A percentile compares a stretch with the other conserved stretches of the same genome.
These are phyloP conservation scores for Eretmochelys imbricata DNA, from an alignment of 2,113 vertebrate species.

Conservation along the genomic window DNA sequence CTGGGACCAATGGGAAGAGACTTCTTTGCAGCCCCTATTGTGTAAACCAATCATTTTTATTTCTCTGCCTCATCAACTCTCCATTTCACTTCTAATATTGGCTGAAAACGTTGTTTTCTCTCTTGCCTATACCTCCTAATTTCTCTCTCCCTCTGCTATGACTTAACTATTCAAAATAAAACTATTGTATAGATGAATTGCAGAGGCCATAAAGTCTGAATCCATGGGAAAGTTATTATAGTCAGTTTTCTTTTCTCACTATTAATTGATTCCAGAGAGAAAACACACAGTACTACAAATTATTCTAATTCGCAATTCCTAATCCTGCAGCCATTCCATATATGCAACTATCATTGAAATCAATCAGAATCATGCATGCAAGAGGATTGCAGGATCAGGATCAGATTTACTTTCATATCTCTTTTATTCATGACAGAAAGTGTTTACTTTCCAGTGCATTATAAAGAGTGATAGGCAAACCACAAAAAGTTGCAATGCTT, in stretches of 20 bases:
- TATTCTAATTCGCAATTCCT: neutral
- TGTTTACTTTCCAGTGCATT: constrained; percentile 52
- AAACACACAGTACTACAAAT: constrained; percentile 35
- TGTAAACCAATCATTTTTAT: neutral
- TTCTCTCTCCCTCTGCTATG: neutral
- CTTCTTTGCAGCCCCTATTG: neutral
- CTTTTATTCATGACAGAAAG: neutral
- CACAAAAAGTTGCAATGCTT: constrained; percentile 22
- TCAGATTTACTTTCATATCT: constrained; percentile 13
- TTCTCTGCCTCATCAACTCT: neutral
- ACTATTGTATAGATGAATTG: neutral
- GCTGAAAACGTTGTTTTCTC: neutral
- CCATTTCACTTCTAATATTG: neutral
- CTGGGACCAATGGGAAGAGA: neutral
- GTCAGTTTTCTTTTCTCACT: constrained; percentile 61
- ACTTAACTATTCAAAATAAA: neutral
- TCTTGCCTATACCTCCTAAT: neutral
- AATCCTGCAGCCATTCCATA: neutral
- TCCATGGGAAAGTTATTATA: constrained; percentile 48
- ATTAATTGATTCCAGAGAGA: constrained; percentile 67
- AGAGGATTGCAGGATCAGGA: constrained; percentile 16
- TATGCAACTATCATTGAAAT: neutral
- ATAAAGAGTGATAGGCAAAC: constrained; percentile 36
- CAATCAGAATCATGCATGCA: neutral
- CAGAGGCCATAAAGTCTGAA: neutral